Base-by-base conservation (phyloP, 2,797 vertebrate species). In the Pitangus sulphuratus region DNA sequence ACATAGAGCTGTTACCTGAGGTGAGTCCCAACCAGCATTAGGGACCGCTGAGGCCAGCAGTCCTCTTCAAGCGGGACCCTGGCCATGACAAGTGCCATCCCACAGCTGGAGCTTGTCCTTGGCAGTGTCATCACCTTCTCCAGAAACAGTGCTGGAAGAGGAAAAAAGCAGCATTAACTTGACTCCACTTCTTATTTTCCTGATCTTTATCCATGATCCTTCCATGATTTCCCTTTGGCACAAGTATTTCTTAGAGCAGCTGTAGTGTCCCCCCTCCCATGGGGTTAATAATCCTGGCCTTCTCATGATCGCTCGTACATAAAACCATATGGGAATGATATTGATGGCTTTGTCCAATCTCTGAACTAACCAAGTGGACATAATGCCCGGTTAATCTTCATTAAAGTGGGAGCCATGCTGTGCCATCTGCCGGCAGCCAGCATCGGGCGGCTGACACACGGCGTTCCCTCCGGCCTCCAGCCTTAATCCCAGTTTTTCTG, bases 231-330 rank as follows among this genome's bases (percentile, higher is more conserved):
- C 42, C n/a, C 39, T 86, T 74, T 28, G 44, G 61, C 57, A 87
- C 5, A 5, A 33, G 3, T 26, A 35, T 68, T 82, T 87, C 53
- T 65, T 12, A 19, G n/a, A 80, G 26, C 37, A 58, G 18, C 4
- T 1, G 7, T 11, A 50, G 50, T 13, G 14, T 4, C 2, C 3
- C 4, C 17, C 5, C 22, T 13, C 18, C 11, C 31, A 8, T 2
- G 42, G 56, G 39, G 26, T 6, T 51, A 47, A 76, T 44, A n/a
- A 47, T 35, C 37, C 18, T 4, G 5, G 56, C 62, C 31, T 45
- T 61, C 31, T 42, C 47, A 4, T 8, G 21, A 53, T 30, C 33
- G 13, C 42, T 60, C n/a, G 25, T 4, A 51, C 31, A 42, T n/a
- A 51, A 79, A 76, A 33, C 28, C 31, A 3, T 14, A 7, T 0